Percentiles rank a stretch among this genome's conserved stretches.
Conservation (phyloP, 2,797 vertebrate species). For the Dendrocincla fuliginosa region DNA sequence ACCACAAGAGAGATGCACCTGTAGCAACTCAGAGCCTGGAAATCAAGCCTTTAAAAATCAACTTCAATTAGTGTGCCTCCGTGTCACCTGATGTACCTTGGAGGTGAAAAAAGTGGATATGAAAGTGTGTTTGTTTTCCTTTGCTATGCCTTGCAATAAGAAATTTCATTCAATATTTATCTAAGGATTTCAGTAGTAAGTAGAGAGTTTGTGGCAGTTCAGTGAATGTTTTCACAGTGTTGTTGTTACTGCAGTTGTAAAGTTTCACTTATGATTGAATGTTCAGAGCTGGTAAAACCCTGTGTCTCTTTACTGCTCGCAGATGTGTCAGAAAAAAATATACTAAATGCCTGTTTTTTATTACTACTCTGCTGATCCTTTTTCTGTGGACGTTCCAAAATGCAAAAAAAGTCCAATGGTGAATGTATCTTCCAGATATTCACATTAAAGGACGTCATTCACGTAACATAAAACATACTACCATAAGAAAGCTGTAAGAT, state of each 20-base stretch:
- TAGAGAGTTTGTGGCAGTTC: slow-evolving; percentile 68
- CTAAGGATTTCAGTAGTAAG: slow-evolving; percentile 71
- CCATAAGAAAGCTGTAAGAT: slow-evolving; percentile 47
- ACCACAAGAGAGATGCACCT: slow-evolving; percentile 65
- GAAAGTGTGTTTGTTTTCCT: slow-evolving; percentile 71
- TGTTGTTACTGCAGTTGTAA: slow-evolving; percentile 67
- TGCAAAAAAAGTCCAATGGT: not conserved
- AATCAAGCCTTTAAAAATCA: slow-evolving; percentile 54
- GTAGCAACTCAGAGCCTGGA: slow-evolving; percentile 56
- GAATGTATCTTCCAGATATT: slow-evolving; percentile 68
- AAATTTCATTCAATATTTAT: slow-evolving; percentile 73
- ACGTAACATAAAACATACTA: slow-evolving; percentile 61
- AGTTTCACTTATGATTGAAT: slow-evolving; percentile 64
- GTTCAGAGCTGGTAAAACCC: slow-evolving; percentile 56
- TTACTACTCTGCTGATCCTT: slow-evolving; percentile 49
- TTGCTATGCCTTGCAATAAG: slow-evolving; percentile 65
- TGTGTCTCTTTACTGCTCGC: slow-evolving; percentile 63
- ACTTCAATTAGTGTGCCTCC: slow-evolving; percentile 45
- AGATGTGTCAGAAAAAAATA: slow-evolving; percentile 70
- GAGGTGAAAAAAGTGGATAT: slow-evolving; percentile 54
- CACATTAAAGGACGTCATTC: slow-evolving; percentile 55
- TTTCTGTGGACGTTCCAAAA: slow-evolving; percentile 61
- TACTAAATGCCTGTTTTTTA: slow-evolving; percentile 64
- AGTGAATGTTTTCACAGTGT: slow-evolving; percentile 66
- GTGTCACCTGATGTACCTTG: slow-evolving; percentile 40